Conservation (phyloP, 2,888 invertebrate genomes). For the Phengaris arion region DNA sequence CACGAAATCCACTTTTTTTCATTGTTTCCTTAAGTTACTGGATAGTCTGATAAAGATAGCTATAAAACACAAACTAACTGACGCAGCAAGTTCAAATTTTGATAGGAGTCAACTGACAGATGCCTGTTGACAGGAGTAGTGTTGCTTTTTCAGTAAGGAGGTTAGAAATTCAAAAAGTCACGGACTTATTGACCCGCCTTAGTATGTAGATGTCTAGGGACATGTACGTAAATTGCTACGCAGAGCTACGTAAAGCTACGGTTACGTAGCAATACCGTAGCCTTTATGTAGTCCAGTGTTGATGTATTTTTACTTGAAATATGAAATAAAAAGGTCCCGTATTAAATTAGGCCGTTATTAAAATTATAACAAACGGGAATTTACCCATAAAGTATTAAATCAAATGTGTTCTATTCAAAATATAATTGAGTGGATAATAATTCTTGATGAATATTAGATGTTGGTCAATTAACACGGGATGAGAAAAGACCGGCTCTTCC, state of each 20-base stretch:
- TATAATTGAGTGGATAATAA: background rate
- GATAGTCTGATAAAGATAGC: too few species aligned
- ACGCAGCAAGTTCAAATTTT: too few species aligned
- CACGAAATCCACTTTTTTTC: too few species aligned
- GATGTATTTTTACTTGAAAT: too few species aligned
- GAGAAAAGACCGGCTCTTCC: background rate
- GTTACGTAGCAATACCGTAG: background rate
- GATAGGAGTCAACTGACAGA: too few species aligned
- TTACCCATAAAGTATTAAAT: background rate
- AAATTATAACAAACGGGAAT: background rate
- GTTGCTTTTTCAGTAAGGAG: too few species aligned
- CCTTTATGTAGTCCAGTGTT: background rate
- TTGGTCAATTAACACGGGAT: conserved; percentile 16
- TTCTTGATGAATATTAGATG: conserved; percentile 24
- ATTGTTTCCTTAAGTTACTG: too few species aligned
- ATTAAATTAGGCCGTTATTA: background rate
- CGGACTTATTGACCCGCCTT: too few species aligned
- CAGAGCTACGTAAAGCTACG: background rate
- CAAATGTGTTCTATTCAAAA: background rate
- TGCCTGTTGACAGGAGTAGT: too few species aligned
- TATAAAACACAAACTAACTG: too few species aligned
- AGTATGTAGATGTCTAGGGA: background rate
- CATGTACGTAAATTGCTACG: background rate
- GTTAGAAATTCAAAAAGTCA: too few species aligned
- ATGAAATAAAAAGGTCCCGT: too few species aligned